Base-by-base conservation (phyloP, 2,113 vertebrate species). In the Hucho hucho region DNA sequence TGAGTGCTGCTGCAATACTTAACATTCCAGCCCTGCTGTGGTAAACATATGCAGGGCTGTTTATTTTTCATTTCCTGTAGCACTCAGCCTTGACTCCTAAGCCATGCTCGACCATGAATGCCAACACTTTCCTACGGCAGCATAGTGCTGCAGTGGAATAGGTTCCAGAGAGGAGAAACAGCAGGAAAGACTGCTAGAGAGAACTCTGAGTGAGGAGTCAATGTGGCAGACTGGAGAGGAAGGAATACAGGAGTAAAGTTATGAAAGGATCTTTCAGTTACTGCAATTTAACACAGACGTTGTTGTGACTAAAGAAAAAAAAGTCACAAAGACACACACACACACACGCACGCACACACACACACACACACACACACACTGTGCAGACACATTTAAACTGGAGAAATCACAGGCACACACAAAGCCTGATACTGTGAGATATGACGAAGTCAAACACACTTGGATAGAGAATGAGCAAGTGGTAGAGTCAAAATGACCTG, bases 381-480 rank as follows among this genome's bases (percentile, higher is more conserved):
- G 32, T 26, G 20, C 70, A 26, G 22, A 4, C 46, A 67, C 29
- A 67, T 29, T n/a, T 67, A 67, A 18, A 20, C 6, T 12, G 7
- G 29, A n/a, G n/a, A 61, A 61, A 22, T 22, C n/a, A n/a, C 18
- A 16, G 6, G 28, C 28, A 7, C 28, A 32, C 4, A 69, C 70
- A 81, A 76, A 83, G 43, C 32, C 58, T 47, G 59, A 74, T 46
- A 53, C 18, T 18, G 26, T 29, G 24, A 64, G 25, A 66, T 28
- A n/a, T 14, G 74, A 75, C 12, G 5, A 43, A 74, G 77, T 78
- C 63, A 74, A 81, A 69, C 59, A 26, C 26, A 28, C 74, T 75
- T 46, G 75, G 71, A 83, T 53, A 61, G 71, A 77, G 79, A 69
- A 49, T 65, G 73, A 83, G 64, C 65, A 46, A 77, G 75, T 79